Evolutionary conservation across 1,140 invertebrate genomes (phyloP).

Genomic region (Monomorium pharaonis): DNA sequence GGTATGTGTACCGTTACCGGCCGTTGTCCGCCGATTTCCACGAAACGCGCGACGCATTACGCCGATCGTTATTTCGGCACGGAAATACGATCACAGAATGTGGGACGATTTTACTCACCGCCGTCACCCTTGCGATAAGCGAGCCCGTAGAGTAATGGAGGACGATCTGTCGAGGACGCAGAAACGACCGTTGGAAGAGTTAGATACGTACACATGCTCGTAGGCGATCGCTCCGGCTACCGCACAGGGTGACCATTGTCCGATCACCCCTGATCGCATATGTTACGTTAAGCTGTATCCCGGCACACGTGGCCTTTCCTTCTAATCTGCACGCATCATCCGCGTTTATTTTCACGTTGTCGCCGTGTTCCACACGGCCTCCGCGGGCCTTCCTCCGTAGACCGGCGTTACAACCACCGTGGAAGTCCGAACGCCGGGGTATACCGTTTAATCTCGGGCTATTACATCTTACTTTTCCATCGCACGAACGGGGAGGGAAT

Average conservation of each 20-base stretch:
- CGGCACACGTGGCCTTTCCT: neutral
- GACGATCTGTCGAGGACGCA: constrained; percentile 19
- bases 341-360: constrained; percentile 14
- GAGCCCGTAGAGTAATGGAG: constrained; percentile 15
- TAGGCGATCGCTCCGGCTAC: constrained; percentile 21
- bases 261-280: constrained; percentile 3
- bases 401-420: no score
- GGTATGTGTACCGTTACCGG: neutral
- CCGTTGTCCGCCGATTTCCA: neutral
- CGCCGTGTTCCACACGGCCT: neutral
- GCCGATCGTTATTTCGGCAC: constrained; percentile 24
- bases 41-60: neutral
- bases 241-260: no score
- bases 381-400: neutral
- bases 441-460: constrained; percentile 2
- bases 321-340: neutral
- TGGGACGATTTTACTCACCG: neutral
- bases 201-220: neutral
- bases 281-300: constrained; percentile 24
- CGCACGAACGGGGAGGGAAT: neutral
- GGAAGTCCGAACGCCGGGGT: neutral
- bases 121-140: neutral
- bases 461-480: neutral
- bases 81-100: constrained; percentile 9
- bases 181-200: neutral